Evolutionary conservation across 1,140 invertebrate genomes (phyloP), one percentile per base, ranked within the genome.

Genomic region (Micrasema longulum): DNA sequence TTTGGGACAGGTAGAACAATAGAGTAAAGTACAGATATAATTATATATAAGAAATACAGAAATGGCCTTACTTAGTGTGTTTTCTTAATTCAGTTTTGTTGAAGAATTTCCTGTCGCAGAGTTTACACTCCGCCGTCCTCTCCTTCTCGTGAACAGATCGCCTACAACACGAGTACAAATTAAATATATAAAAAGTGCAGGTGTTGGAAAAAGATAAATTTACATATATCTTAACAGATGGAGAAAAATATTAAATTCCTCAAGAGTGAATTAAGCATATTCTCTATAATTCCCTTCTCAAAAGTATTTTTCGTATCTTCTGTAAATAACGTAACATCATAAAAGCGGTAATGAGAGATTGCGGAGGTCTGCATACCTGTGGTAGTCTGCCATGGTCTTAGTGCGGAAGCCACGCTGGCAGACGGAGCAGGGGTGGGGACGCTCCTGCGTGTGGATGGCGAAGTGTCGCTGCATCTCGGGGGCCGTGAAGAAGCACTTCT

Each of bases 71-170:
- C 48, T 14, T 38, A 23, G 7, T 38, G 14, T 53, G 48, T 22
- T 23, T 68, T n/a, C 14, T 55, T 2, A 53, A 35, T 22, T 38
- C 14, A 14, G 14, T 20, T 23, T 1, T 53, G 47, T 20, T 38
- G 45, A 72, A 72, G 45, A 75, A 75, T 50, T 16, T 70, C 50
- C 72, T 75, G 14, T 70, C 69, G 36, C 74, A 75, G 35, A 69
- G 68, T 16, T 72, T 57, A 31, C 74, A 75, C 5, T 71, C 72
- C 31, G 50, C 23, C 35, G 35, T 66, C 22, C 41, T 55, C 48
- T 72, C 74, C 23, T 48, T 43, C 18, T 75, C 73, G 48, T 75
- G 73, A 5, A 71, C 73, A 14, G 64, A 31, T 53, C 73, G 71
- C 47, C 73, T 75, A 23, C 0, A 69, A 60, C 26, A 31, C 7